phyloP scores from a whole-genome alignment of 2,797 vertebrate species.

The Furcifer pardalis region DNA sequence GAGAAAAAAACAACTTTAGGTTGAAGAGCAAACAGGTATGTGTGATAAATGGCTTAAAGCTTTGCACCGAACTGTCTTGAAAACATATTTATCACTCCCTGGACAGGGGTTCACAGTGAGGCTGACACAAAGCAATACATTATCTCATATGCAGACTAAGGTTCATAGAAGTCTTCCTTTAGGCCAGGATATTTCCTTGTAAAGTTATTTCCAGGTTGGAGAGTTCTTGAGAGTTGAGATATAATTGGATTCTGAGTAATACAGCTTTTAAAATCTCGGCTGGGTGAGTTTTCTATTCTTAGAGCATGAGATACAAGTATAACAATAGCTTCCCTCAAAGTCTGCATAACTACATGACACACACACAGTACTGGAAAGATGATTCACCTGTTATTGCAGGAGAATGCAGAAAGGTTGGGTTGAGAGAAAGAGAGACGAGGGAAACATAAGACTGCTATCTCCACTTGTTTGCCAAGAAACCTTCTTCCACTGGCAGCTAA shows the following conservation, averaged over 20 bases:
- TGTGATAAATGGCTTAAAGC: conserved; percentile 3
- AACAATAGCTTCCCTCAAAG: conserved; percentile 3
- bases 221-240: conserved; percentile 3
- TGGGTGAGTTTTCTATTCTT: conserved; percentile 13
- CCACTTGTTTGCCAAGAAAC: neutral
- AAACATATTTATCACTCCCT: conserved; percentile 26
- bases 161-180: conserved; percentile 11
- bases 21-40: neutral
- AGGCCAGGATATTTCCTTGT: conserved; percentile 22
- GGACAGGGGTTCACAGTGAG: neutral
- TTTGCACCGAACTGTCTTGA: conserved; percentile 27
- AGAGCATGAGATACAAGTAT: neutral
- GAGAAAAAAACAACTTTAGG: conserved; percentile 16
- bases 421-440: no score
- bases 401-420: neutral
- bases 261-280: conserved; percentile 4
- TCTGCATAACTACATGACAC: neutral
- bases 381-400: neutral
- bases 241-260: conserved; percentile 22
- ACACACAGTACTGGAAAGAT: neutral
- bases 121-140: conserved; percentile 21
- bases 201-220: conserved; percentile 16
- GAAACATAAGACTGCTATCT: neutral
- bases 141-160: conserved; percentile 11
- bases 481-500: neutral